These are phyloP conservation scores for Pygoscelis adeliae DNA, from an alignment of 2,113 vertebrate species.

Conservation along the genomic window DNA sequence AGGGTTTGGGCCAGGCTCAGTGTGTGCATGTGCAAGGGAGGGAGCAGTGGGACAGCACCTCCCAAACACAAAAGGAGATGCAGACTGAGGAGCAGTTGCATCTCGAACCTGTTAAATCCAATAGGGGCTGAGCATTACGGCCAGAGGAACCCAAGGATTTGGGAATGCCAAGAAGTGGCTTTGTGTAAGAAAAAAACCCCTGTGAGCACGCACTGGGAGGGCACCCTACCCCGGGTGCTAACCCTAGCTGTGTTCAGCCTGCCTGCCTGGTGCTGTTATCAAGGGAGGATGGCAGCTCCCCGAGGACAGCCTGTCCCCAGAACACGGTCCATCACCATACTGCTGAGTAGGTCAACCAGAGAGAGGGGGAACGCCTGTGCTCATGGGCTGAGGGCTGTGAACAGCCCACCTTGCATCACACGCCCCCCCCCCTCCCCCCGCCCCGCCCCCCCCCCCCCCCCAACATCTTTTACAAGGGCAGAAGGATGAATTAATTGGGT, in stretches of 20 bases:
- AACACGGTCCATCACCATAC: neutral
- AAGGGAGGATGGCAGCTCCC: no score
- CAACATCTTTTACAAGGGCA: neutral
- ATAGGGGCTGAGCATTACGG: neutral
- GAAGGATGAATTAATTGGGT: neutral
- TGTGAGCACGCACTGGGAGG: neutral
- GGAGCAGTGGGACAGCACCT: neutral
- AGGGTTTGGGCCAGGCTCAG: neutral
- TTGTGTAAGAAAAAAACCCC: neutral
- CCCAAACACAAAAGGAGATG: neutral
- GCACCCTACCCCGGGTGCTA: neutral
- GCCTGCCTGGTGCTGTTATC: neutral
- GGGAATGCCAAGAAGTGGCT: neutral
- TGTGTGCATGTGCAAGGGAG: rapidly evolving
- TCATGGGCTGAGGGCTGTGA: neutral
- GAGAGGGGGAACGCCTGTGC: neutral
- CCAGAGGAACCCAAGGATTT: neutral
- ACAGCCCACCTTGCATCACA: neutral
- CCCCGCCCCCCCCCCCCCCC: neutral
- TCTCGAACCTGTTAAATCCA: neutral
- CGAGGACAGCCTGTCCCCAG: neutral
- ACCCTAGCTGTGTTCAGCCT: neutral
- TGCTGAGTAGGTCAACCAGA: no score
- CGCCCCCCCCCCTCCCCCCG: neutral
- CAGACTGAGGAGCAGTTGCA: neutral